Conservation (phyloP, 37 sponge, comb jelly and placozoan species). For the Haliclona indistincta region DNA sequence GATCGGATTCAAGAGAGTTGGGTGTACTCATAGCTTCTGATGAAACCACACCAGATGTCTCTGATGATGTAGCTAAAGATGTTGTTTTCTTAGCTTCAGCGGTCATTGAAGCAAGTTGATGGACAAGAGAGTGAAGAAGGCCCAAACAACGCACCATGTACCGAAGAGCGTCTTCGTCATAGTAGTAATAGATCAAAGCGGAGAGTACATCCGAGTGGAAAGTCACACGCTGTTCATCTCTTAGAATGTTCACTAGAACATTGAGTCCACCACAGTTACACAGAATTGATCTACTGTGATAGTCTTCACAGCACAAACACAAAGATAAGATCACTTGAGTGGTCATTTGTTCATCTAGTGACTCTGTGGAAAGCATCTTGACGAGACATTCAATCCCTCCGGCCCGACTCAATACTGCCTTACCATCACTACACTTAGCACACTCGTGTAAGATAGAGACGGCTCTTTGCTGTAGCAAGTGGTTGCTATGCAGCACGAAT, state of each 20-base stretch:
- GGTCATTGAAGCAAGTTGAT: conserved; percentile 34
- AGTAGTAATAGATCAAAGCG: conserved; percentile 65
- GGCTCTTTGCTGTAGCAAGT: background rate
- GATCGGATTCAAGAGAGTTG: background rate
- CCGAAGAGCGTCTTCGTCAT: conserved; percentile 65
- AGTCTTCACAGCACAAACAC: conserved; percentile 58
- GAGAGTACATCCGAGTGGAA: conserved; percentile 54
- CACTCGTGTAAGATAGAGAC: conserved; percentile 16
- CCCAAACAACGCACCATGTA: conserved; percentile 59
- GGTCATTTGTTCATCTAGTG: background rate
- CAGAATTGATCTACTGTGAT: conserved; percentile 40
- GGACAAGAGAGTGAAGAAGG: conserved; percentile 26
- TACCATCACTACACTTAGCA: conserved; percentile 32
- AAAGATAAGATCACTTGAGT: conserved; percentile 3
- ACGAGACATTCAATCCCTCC: conserved; percentile 58
- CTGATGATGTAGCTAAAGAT: too few relatives aligned
- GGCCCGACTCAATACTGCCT: conserved; percentile 38
- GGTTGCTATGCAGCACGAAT: background rate
- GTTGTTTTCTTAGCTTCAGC: too few relatives aligned
- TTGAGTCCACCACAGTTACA: conserved; percentile 52
- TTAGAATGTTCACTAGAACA: conserved; percentile 41
- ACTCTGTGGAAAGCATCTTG: background rate
- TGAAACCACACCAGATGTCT: too few relatives aligned
- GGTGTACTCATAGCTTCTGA: background rate
- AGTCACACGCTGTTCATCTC: background rate